These are phyloP conservation scores for Meiosimyza platycephala DNA, from an alignment of 2,888 invertebrate genomes.

Conservation along the genomic window DNA sequence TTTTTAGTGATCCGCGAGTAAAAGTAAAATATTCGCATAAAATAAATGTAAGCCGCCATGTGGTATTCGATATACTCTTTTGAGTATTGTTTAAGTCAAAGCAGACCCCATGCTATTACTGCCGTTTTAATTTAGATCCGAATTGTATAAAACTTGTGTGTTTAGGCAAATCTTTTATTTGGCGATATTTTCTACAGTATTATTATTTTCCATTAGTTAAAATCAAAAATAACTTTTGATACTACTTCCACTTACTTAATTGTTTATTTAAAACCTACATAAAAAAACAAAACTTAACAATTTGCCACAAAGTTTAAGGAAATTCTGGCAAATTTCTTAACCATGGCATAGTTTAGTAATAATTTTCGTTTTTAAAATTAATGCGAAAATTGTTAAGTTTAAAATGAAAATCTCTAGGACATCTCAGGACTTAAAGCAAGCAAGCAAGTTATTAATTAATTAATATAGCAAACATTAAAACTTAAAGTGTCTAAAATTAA, in stretches of 20 bases:
- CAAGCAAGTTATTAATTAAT: slow-evolving; percentile 25
- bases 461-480: too few species aligned
- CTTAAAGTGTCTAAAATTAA: too few species aligned
- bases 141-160: not conserved
- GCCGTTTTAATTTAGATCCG: too few species aligned
- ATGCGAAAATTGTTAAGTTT: not conserved
- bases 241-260: not conserved
- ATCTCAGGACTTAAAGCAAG: slow-evolving; percentile 54
- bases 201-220: not conserved
- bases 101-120: not conserved
- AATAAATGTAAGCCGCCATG: too few species aligned
- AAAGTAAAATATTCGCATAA: too few species aligned
- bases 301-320: slow-evolving; percentile 15
- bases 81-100: too few species aligned
- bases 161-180: not conserved
- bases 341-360: not conserved
- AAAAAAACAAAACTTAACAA: not conserved
- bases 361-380: not conserved
- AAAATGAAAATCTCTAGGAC: slow-evolving; percentile 43
- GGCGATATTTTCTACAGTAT: not conserved
- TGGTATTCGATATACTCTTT: too few species aligned
- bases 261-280: too few species aligned
- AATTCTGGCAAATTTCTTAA: not conserved
- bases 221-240: not conserved
- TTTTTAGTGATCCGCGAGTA: too few species aligned